phyloP scores from a whole-genome alignment of 2,113 vertebrate genomes.

The Spea bombifrons region DNA sequence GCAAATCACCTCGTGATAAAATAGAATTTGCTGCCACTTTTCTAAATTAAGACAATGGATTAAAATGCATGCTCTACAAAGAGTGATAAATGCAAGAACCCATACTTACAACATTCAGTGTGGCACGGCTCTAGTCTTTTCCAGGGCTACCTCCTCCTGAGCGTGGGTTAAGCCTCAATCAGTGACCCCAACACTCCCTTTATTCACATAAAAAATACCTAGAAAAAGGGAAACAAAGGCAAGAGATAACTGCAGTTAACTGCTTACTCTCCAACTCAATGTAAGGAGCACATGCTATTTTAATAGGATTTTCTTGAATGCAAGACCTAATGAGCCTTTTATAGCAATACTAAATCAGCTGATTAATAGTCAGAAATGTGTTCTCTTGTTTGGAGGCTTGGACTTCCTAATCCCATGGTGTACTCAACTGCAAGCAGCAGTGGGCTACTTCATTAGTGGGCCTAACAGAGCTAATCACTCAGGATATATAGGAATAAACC shows the following conservation, averaged over 20 bases:
- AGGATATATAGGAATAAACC: constrained; percentile 11
- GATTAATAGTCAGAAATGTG: constrained; percentile 26
- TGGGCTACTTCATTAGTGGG: constrained; percentile 20
- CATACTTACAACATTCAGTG: constrained; percentile 77
- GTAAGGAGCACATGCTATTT: constrained; percentile 43
- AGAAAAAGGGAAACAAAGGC: constrained; percentile 42
- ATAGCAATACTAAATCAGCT: constrained; percentile 8
- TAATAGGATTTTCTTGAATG: constrained; percentile 40
- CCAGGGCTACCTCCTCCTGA: constrained; percentile 59
- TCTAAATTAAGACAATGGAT: too few species aligned
- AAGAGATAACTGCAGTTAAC: constrained; percentile 41
- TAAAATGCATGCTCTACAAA: background rate
- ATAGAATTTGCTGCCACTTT: too few species aligned
- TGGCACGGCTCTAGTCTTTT: constrained; percentile 50
- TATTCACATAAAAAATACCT: constrained; percentile 57
- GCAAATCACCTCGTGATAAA: too few species aligned
- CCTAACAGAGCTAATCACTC: background rate
- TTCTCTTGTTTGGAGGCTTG: background rate
- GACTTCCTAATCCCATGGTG: constrained; percentile 1
- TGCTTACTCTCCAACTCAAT: constrained; percentile 46
- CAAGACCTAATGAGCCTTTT: constrained; percentile 23
- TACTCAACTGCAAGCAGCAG: constrained; percentile 11
- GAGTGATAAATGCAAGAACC: background rate
- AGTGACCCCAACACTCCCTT: constrained; percentile 52
- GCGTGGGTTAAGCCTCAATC: constrained; percentile 15